These are phyloP conservation scores for Solen grandis DNA, from an alignment of 1,140 invertebrate genomes.

Conservation along the genomic window DNA sequence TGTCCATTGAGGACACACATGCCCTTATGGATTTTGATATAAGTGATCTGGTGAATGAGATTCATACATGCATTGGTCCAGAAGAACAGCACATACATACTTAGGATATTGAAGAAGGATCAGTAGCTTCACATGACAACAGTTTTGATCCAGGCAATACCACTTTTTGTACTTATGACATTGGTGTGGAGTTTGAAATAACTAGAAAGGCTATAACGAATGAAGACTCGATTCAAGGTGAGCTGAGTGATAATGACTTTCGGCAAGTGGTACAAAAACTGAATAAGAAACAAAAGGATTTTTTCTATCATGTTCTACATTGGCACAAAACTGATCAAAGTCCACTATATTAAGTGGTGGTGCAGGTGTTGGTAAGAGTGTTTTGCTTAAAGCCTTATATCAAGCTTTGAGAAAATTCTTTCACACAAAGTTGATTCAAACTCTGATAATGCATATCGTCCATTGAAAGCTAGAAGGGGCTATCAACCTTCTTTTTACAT, in stretches of 20 bases:
- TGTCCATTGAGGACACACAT: not conserved
- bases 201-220: not conserved
- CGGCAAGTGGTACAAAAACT: not conserved
- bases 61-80: no score
- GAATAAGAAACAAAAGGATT: not conserved
- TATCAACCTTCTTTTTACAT: no score
- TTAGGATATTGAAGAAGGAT: conserved; percentile 18
- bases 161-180: no score
- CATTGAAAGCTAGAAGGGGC: no score
- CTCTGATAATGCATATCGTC: conserved; percentile 9
- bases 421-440: not conserved
- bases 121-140: no score
- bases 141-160: no score
- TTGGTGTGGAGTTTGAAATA: not conserved
- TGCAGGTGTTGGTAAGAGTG: conserved; percentile 49
- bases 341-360: conserved; percentile 26
- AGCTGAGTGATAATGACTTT: conserved; percentile 14
- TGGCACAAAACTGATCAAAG: not conserved
- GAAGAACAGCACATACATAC: not conserved
- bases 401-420: conserved; percentile 40
- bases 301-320: conserved; percentile 11
- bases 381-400: conserved; percentile 5
- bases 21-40: not conserved
- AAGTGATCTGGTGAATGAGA: not conserved
- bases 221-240: not conserved